Conservation (phyloP, 92 coral and sea anemone species). For the Parazoanthus darwini region DNA sequence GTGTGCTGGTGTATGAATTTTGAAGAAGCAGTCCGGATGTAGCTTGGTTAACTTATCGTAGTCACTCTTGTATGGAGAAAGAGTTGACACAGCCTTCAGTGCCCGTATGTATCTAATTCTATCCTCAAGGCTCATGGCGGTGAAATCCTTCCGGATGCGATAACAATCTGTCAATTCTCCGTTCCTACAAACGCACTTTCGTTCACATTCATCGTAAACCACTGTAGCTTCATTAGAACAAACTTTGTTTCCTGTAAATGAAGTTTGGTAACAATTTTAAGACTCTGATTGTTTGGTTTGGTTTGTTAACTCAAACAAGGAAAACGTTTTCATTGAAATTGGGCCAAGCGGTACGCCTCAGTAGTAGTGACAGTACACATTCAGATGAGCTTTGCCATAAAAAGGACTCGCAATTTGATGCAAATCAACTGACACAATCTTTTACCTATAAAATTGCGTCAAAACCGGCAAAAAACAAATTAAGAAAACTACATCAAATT, state of each 20-base stretch:
- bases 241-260: background rate
- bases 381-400: too few species aligned
- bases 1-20: background rate
- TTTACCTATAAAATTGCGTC: background rate
- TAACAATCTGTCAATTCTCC: conserved; percentile 47
- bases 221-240: conserved; percentile 1
- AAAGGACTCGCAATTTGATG: background rate
- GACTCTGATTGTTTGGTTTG: background rate
- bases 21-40: conserved; percentile 7
- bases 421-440: background rate
- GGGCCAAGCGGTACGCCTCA: background rate
- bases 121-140: conserved; percentile 47
- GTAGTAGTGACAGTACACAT: background rate
- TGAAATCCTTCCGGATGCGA: conserved; percentile 52
- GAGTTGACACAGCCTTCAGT: conserved; percentile 41
- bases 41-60: conserved; percentile 21
- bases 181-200: conserved; percentile 63
- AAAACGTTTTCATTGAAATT: background rate
- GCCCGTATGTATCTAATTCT: conserved; percentile 45
- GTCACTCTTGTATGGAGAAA: background rate
- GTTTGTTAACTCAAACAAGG: background rate
- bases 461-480: too few species aligned
- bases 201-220: conserved; percentile 71
- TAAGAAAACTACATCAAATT: too few species aligned
- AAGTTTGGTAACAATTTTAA: background rate